Evolutionary conservation across 2,113 vertebrate genomes (phyloP), one percentile per base, ranked within the genome.

Genomic region (Dicerorhinus sumatrensis): DNA sequence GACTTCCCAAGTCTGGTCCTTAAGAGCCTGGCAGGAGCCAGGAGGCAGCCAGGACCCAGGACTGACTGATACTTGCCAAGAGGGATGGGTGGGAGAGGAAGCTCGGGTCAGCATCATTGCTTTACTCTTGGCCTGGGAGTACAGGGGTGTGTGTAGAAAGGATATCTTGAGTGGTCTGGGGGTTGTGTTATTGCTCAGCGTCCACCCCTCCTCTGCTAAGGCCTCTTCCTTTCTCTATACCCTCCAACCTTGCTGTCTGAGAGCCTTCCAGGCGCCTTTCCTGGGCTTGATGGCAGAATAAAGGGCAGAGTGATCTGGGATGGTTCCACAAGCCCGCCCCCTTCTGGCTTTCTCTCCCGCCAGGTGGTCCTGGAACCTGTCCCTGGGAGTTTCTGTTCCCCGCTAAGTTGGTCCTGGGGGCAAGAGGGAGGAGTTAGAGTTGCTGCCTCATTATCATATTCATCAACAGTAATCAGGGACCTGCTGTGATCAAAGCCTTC

Each of bases 381-480:
- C 54, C 60, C 36, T 21, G 54, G 5, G 80, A 84, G 42, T 80
- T 23, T 36, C 60, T 12, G 67, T 48, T 8, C 18, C 48, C 25
- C 56, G 21, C 51, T 42, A 62, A 58, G 21, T 80, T 79, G 69
- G 75, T 88, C 65, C 69, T 69, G 73, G 82, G 23, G 89, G 51
- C 21, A 10, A 39, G 72, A 94, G 70, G 89, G 86, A 85, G 93
- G 96, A 96, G 93, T 93, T 72, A 36, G 16, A 33, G 42, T 69
- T 86, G 89, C 36, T n/a, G 23, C 65, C 82, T 98, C 39, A 85
- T 97, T 97, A 96, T 84, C 96, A 95, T 97, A 95, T 96, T 93
- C 96, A 96, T 91, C 95, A 87, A 36, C 88, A 92, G 88, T 92
- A 97, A 96, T 97, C 97, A 94, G 90, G 76, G 73, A 27, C 96